Evolutionary conservation across 2,113 vertebrate species (phyloP).

Genomic region (Cacatua alba): DNA sequence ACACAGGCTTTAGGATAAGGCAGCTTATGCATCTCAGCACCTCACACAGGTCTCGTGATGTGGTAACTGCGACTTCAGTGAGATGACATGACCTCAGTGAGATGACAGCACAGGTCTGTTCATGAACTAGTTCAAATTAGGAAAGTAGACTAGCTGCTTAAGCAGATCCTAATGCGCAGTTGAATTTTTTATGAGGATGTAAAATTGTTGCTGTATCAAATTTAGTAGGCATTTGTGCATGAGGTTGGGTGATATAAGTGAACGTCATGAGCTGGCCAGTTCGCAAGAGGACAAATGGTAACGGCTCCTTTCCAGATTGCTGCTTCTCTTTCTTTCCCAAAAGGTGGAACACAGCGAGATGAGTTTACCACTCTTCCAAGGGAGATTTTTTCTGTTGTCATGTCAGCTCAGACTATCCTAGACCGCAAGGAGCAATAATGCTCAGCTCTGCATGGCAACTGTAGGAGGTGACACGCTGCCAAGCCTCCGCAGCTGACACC

Average conservation of each 20-base stretch:
- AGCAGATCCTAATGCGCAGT: not conserved
- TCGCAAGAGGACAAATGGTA: not conserved
- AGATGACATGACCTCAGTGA: not conserved
- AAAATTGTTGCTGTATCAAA: not conserved
- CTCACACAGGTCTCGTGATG: not conserved
- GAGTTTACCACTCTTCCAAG: not conserved
- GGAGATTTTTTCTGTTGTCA: not conserved
- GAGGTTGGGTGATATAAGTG: not conserved
- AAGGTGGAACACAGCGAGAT: not conserved
- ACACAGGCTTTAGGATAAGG: not conserved
- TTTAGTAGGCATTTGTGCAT: not conserved
- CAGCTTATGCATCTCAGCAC: not conserved
- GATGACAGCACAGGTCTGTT: not conserved
- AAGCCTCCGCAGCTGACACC: not conserved
- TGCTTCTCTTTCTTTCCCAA: not conserved
- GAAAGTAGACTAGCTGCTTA: not conserved
- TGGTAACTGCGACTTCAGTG: not conserved
- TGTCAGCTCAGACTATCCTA: not conserved
- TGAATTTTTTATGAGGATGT: not conserved
- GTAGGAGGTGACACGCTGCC: not conserved
- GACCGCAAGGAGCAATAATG: not conserved
- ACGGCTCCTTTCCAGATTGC: not conserved
- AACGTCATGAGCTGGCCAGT: accelerated
- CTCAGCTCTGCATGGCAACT: not conserved
- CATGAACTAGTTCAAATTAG: not conserved